Conservation (phyloP, 1,140 invertebrate genomes). For the Drosophila ohnishii region DNA sequence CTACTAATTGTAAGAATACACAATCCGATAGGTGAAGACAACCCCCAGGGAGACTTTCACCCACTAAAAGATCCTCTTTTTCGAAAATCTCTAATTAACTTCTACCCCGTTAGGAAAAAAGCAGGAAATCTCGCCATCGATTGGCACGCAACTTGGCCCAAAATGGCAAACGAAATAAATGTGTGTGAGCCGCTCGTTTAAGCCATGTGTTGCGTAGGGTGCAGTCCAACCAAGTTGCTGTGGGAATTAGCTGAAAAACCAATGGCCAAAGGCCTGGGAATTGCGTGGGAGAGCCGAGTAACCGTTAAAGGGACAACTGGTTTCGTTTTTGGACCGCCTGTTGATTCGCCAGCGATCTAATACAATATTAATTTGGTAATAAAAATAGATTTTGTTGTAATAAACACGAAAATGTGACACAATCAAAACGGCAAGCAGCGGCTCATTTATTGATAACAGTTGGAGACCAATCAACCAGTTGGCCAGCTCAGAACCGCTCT, state of each 20-base stretch:
- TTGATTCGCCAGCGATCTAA: slow-evolving; percentile 52
- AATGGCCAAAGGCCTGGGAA: slow-evolving; percentile 28
- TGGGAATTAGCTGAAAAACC: slow-evolving; percentile 27
- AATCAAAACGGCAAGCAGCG: slow-evolving; percentile 62
- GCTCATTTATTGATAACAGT: slow-evolving; percentile 73
- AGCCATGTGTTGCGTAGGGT: slow-evolving; percentile 38
- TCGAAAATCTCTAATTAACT: slow-evolving; percentile 31
- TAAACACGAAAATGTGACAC: slow-evolving; percentile 74
- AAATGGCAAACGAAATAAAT: slow-evolving; percentile 31
- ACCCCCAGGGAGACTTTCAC: slow-evolving; percentile 26
- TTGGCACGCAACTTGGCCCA: slow-evolving; percentile 40
- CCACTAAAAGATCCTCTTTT: slow-evolving; percentile 16
- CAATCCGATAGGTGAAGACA: slow-evolving; percentile 17
- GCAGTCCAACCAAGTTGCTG: slow-evolving; percentile 36
- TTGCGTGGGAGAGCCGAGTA: slow-evolving; percentile 40
- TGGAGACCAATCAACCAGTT: slow-evolving; percentile 61
- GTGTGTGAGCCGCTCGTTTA: slow-evolving; percentile 6
- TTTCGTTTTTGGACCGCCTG: slow-evolving; percentile 44
- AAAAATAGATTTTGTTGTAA: slow-evolving; percentile 66
- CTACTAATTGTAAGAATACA: slow-evolving; percentile 1
- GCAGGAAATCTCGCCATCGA: slow-evolving; percentile 36
- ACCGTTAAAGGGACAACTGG: slow-evolving; percentile 49
- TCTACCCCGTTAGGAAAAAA: slow-evolving; percentile 15
- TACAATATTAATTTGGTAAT: slow-evolving; percentile 66
- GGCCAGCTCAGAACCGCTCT: slow-evolving; percentile 11